Conservation (phyloP, 2,797 vertebrate genomes). For the Emys orbicularis region DNA sequence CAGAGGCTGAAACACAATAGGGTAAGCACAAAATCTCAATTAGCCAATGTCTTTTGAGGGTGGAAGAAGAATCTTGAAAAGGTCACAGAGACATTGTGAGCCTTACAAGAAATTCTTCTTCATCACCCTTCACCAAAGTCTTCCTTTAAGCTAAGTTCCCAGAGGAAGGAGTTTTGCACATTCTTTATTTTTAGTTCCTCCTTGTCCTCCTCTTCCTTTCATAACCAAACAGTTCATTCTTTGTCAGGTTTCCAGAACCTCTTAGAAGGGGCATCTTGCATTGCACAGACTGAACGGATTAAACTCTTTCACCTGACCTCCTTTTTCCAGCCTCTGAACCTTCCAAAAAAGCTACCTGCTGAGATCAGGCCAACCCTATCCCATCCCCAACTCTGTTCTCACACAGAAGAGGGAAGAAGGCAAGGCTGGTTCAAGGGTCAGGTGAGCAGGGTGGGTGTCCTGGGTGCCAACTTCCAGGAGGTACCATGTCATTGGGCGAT, state of each 20-base stretch:
- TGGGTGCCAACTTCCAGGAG: too few relatives aligned
- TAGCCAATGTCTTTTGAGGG: not conserved
- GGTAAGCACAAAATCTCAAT: not conserved
- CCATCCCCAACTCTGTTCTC: not conserved
- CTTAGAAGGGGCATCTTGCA: not conserved
- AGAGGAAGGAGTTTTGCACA: not conserved
- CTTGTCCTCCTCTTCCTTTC: not conserved
- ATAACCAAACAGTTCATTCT: not conserved
- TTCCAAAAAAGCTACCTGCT: not conserved
- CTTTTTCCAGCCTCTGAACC: not conserved
- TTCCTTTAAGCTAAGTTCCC: not conserved
- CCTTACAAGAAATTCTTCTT: not conserved
- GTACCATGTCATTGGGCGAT: too few relatives aligned
- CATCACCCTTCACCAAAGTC: not conserved
- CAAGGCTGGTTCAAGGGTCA: not conserved
- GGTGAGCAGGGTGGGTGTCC: too few relatives aligned
- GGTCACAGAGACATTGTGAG: not conserved
- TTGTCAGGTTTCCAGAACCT: not conserved
- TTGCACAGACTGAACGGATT: not conserved
- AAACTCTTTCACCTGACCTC: not conserved
- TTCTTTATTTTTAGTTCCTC: not conserved
- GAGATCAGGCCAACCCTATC: not conserved
- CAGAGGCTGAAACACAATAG: not conserved
- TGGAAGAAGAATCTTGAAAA: not conserved
- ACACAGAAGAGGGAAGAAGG: not conserved